Conservation (phyloP, 2,888 invertebrate genomes). For the Cephalotes varians region DNA sequence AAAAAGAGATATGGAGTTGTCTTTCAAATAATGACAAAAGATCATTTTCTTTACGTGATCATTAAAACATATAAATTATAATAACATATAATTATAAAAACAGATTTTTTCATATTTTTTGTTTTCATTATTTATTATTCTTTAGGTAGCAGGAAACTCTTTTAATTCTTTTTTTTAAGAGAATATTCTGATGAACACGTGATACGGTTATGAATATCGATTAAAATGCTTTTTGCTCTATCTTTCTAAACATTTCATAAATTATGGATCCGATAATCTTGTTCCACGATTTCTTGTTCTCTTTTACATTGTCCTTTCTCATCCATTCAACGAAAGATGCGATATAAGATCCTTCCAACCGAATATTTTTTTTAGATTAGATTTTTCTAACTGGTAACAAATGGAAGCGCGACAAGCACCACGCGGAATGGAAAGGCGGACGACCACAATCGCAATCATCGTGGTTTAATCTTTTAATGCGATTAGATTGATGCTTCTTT, state of each 20-base stretch:
- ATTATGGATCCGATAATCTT: slow-evolving; percentile 70
- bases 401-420: slow-evolving; percentile 57
- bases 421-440: slow-evolving; percentile 2
- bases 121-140: background rate
- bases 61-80: background rate
- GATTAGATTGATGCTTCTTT: slow-evolving; percentile 67
- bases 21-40: background rate
- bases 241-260: slow-evolving; percentile 17
- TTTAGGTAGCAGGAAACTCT: background rate
- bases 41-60: background rate
- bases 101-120: background rate
- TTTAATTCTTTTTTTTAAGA: background rate
- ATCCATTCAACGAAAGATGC: slow-evolving; percentile 28
- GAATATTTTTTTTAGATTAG: slow-evolving; percentile 39
- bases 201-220: slow-evolving; percentile 21
- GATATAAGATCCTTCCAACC: background rate
- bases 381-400: slow-evolving; percentile 58
- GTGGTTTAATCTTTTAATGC: slow-evolving; percentile 73
- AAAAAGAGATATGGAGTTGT: background rate
- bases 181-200: background rate
- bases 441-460: slow-evolving; percentile 47
- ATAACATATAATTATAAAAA: background rate
- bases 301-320: slow-evolving; percentile 23
- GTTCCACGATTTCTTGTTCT: slow-evolving; percentile 64
- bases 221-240: slow-evolving; percentile 28